Percentiles rank a stretch among this genome's conserved stretches.
Evolutionary conservation across 92 coral and sea anemone species (phyloP).

Genomic region (Phenganax stokvisi): DNA sequence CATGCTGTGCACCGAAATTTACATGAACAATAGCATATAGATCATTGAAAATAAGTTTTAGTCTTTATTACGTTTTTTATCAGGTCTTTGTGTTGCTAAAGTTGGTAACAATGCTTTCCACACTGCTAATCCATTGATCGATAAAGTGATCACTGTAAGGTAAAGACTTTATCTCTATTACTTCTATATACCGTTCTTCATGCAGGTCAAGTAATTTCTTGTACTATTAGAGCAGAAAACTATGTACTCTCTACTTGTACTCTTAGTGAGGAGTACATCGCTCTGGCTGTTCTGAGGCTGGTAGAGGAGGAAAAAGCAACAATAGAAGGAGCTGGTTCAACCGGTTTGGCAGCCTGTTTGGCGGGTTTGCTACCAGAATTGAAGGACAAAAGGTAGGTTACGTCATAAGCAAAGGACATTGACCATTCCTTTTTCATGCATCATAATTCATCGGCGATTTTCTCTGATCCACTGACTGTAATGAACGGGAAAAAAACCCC

Average conservation of each 20-base stretch:
- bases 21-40: background rate
- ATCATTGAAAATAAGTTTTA: background rate
- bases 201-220: background rate
- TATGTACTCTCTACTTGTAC: background rate
- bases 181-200: background rate
- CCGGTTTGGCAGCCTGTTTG: slow-evolving; percentile 71
- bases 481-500: too few relatives aligned
- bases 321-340: slow-evolving; percentile 81
- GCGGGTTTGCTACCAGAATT: slow-evolving; percentile 77
- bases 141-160: slow-evolving; percentile 74
- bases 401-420: background rate
- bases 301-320: slow-evolving; percentile 72
- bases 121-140: slow-evolving; percentile 59
- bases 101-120: slow-evolving; percentile 76
- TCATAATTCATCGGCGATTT: too few relatives aligned
- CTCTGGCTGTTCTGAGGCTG: slow-evolving; percentile 63
- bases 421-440: too few relatives aligned
- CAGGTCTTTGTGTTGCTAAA: slow-evolving; percentile 68
- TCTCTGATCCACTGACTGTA: too few relatives aligned
- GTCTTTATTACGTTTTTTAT: background rate
- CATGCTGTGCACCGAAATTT: background rate
- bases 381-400: slow-evolving; percentile 61
- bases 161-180: slow-evolving; percentile 1
- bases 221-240: background rate
- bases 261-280: slow-evolving; percentile 71